Base-by-base conservation (phyloP, 2,888 invertebrate genomes). In the Erebia ligea region DNA sequence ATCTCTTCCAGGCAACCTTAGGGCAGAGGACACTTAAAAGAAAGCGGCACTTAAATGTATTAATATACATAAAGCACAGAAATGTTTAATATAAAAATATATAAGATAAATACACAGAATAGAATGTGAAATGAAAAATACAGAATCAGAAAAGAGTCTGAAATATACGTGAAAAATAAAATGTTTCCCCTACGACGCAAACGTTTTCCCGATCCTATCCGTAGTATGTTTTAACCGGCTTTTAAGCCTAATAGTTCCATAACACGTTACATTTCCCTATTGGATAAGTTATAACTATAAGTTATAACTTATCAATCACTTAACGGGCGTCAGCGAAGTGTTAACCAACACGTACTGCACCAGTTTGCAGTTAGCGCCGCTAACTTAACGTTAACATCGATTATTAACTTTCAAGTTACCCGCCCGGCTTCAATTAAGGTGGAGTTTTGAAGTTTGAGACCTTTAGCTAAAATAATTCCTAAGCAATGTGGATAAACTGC, bases 371-470 rank as follows among this genome's bases (percentile, higher is more conserved):
- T 34, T 34, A 34, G 34, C 34, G 34, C 25, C 64, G 62, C 19
- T 15, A 50, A 54, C 40, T 19, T 6, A 8, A 54, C 10, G 9
- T 65, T 40, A n/a, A 25, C 54, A 50, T 71, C 68, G 68, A 68
- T 71, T 69, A 69, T 69, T 61, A 62, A 71, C 68, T 71, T 66
- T 17, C 42, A 48, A 66, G 69, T 15, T 45, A 62, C 67, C 50
- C 40, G 3, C 45, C 19, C 50, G 34, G 69, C 21, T 66, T 57
- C 67, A 72, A 72, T 72, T 72, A 72, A 58, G 54, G 17, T 19
- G n/a, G 10, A 19, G 48, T 19, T 25, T 34, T 34, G 34, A 58
- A 58, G 15, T 58, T 40, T 40, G 15, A n/a, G 1, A 58, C 10
- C 58, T 58, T 34, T 17, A 57, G 9, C 56, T 21, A 17, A 6